A percentile compares a stretch with the other conserved stretches of the same genome.
phyloP scores from a whole-genome alignment of 2,797 vertebrate genomes.

The Buphagus erythrorhynchus region DNA sequence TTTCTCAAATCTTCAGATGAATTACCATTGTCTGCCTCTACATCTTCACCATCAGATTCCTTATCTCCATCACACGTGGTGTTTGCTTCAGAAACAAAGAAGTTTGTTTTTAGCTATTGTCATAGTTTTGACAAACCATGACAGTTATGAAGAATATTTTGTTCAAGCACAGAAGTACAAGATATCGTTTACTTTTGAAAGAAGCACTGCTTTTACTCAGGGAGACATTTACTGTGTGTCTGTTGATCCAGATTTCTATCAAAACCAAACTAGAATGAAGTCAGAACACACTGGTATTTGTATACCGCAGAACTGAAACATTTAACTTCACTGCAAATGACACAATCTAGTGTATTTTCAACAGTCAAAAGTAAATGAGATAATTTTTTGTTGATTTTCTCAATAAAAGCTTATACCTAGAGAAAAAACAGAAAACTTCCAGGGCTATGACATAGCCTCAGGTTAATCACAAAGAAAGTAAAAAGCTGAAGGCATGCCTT shows the following conservation, averaged over 20 bases:
- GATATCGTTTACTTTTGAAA: background rate
- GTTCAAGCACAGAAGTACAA: background rate
- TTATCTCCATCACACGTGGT: slow-evolving; percentile 92
- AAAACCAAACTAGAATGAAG: background rate
- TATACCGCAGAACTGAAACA: background rate
- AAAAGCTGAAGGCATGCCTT: background rate
- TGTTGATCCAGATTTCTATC: background rate
- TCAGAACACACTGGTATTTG: background rate
- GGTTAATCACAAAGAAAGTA: background rate
- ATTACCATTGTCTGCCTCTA: slow-evolving; percentile 87
- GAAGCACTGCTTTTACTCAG: background rate
- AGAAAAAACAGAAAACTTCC: background rate
- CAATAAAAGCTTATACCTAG: background rate
- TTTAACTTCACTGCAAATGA: background rate
- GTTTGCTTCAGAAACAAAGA: slow-evolving; percentile 82
- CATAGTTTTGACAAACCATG: no score
- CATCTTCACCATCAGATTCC: slow-evolving; percentile 88
- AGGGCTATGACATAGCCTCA: background rate
- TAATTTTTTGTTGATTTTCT: background rate
- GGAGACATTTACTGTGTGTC: background rate
- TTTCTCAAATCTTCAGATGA: slow-evolving; percentile 92
- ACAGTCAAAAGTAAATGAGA: background rate
- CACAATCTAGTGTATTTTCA: background rate
- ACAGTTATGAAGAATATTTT: no score
- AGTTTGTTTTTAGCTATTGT: background rate